A percentile compares a stretch with the other conserved stretches of the same genome.
Evolutionary conservation across 2,797 vertebrate species (phyloP).

Genomic region (Macropodus opercularis): DNA sequence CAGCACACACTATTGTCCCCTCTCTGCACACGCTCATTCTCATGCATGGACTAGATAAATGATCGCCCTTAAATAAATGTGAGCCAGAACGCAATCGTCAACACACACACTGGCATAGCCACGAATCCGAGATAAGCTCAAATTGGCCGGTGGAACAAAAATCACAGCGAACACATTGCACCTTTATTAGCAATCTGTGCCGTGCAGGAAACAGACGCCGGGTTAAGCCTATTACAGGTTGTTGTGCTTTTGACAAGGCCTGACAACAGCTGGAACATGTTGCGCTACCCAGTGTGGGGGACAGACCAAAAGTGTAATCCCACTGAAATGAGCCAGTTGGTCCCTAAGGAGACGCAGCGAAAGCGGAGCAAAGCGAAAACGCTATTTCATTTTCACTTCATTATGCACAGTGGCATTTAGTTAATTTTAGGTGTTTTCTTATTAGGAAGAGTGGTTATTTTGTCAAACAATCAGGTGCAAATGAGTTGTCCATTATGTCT

Average conservation of each 20-base stretch:
- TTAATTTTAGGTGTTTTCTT: neutral
- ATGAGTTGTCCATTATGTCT: neutral
- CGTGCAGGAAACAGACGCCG: conserved; percentile 55
- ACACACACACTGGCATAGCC: conserved; percentile 19
- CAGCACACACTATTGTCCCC: conserved; percentile 7
- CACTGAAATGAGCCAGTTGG: conserved; percentile 40
- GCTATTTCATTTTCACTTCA: neutral
- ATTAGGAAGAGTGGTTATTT: neutral
- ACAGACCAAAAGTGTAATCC: conserved; percentile 53
- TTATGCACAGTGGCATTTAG: neutral
- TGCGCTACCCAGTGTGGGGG: conserved; percentile 39
- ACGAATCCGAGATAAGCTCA: conserved; percentile 48
- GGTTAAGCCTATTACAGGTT: conserved; percentile 73
- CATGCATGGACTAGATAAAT: conserved; percentile 36
- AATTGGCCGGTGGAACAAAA: conserved; percentile 59
- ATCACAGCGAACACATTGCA: conserved; percentile 64
- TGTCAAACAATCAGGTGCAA: neutral
- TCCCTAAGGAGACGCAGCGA: conserved; percentile 7
- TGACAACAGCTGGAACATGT: conserved; percentile 69
- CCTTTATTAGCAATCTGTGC: conserved; percentile 76
- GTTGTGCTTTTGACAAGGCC: conserved; percentile 65
- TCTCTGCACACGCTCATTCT: conserved; percentile 14
- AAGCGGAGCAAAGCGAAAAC: conserved; percentile 1
- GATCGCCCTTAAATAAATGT: conserved; percentile 23
- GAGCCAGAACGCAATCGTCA: conserved; percentile 32